These are phyloP conservation scores for Aphelinus atriplicis DNA, from an alignment of 1,140 invertebrate species.

Conservation along the genomic window DNA sequence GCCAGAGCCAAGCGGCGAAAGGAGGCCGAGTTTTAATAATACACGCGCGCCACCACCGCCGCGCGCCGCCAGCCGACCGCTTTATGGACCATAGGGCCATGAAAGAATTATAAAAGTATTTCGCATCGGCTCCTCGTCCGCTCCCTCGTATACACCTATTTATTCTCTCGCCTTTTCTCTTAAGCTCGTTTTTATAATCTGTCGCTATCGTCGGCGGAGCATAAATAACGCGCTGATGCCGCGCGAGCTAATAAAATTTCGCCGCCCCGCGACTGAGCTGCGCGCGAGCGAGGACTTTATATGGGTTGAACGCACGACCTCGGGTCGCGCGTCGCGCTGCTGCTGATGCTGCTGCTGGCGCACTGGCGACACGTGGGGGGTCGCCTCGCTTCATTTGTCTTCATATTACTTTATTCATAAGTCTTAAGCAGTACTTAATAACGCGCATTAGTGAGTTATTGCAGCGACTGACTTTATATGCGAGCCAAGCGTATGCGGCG, in stretches of 20 bases:
- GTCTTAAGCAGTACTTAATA: constrained; percentile 43
- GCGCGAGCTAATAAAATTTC: constrained; percentile 41
- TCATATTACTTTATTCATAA: constrained; percentile 43
- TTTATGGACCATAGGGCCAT: too few relatives aligned
- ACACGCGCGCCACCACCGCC: neutral
- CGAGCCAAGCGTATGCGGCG: too few relatives aligned
- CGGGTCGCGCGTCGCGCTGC: constrained; percentile 6
- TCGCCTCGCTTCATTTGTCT: constrained; percentile 38
- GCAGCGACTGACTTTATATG: constrained; percentile 33
- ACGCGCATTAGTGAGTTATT: constrained; percentile 41
- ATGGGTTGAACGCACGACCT: neutral
- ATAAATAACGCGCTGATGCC: constrained; percentile 32
- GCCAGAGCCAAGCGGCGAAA: constrained; percentile 16
- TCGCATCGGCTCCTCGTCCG: neutral
- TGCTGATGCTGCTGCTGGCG: too few relatives aligned
- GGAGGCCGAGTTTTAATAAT: constrained; percentile 41
- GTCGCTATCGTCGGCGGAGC: constrained; percentile 23
- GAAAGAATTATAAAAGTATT: neutral
- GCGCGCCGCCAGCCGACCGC: too few relatives aligned
- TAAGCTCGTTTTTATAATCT: constrained; percentile 35
- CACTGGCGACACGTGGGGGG: too few relatives aligned
- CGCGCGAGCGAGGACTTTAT: neutral
- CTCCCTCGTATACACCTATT: neutral
- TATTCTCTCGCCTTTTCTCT: constrained; percentile 32
- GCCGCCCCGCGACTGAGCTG: neutral